Percentiles rank a stretch among this genome's conserved stretches.
Conservation (phyloP, 2,113 vertebrate genomes). For the Grus americana region DNA sequence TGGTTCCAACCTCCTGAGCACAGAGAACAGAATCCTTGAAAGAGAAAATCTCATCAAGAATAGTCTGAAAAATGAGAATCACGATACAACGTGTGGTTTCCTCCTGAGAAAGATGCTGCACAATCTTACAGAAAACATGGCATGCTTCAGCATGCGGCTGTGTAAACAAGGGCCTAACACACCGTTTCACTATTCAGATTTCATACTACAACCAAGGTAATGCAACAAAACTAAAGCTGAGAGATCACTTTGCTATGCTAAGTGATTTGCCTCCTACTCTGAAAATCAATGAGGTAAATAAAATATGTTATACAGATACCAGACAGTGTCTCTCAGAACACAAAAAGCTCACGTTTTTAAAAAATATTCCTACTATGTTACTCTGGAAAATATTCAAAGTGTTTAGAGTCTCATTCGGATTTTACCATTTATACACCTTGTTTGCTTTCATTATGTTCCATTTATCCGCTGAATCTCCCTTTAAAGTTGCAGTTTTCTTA, state of each 20-base stretch:
- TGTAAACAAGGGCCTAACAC: slow-evolving; percentile 1
- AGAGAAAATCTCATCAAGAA: neutral
- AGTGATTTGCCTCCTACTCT: slow-evolving; percentile 30
- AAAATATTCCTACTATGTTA: neutral
- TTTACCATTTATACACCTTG: neutral
- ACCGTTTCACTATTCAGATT: neutral
- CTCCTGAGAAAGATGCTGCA: neutral
- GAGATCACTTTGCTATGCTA: slow-evolving; percentile 45
- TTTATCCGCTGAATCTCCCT: neutral
- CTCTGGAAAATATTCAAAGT: neutral
- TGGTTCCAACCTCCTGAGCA: neutral
- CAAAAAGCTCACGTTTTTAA: neutral
- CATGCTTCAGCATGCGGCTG: neutral
- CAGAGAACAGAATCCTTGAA: neutral
- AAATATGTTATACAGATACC: neutral
- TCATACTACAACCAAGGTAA: neutral
- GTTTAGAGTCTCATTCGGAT: neutral
- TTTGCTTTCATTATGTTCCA: neutral
- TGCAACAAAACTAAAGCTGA: slow-evolving; percentile 8
- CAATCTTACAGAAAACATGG: neutral
- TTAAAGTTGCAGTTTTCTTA: neutral
- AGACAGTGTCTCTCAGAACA: neutral
- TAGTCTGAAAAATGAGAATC: neutral
- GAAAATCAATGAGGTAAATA: slow-evolving; percentile 39
- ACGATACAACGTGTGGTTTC: accelerated